Conservation (phyloP, 2,888 invertebrate genomes). For the Agrochola lychnidis region DNA sequence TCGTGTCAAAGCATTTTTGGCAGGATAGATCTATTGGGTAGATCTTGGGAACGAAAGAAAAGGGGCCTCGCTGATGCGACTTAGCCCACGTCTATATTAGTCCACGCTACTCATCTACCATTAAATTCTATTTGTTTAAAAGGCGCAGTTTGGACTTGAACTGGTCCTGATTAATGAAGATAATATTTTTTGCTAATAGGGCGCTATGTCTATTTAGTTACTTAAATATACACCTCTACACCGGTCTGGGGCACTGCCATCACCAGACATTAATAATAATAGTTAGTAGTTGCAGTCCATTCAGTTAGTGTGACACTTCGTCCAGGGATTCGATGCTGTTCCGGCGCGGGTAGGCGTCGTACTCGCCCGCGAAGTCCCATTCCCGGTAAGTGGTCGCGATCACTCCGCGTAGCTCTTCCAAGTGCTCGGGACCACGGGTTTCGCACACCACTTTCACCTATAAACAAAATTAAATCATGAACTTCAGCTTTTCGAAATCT, state of each 20-base stretch:
- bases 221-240: neutral
- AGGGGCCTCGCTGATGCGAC: too few species aligned
- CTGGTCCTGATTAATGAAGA: neutral
- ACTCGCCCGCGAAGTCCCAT: constrained; percentile 82
- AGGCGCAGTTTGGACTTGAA: neutral
- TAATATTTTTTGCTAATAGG: neutral
- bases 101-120: too few species aligned
- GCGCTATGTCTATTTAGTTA: neutral
- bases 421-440: constrained; percentile 95
- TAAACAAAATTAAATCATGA: constrained; percentile 12
- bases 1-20: too few species aligned
- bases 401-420: constrained; percentile 82
- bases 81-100: too few species aligned
- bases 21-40: too few species aligned
- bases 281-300: neutral
- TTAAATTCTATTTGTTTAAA: neutral
- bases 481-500: neutral
- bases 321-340: constrained; percentile 77
- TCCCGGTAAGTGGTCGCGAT: constrained; percentile 92
- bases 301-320: constrained; percentile 75
- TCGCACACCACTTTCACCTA: constrained; percentile 97
- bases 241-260: too few species aligned
- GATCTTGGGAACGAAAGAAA: too few species aligned
- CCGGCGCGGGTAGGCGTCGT: constrained; percentile 69
- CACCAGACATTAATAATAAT: neutral